Conservation (phyloP, 37 sponge, comb jelly and placozoan species). For the Sycon ciliatum region DNA sequence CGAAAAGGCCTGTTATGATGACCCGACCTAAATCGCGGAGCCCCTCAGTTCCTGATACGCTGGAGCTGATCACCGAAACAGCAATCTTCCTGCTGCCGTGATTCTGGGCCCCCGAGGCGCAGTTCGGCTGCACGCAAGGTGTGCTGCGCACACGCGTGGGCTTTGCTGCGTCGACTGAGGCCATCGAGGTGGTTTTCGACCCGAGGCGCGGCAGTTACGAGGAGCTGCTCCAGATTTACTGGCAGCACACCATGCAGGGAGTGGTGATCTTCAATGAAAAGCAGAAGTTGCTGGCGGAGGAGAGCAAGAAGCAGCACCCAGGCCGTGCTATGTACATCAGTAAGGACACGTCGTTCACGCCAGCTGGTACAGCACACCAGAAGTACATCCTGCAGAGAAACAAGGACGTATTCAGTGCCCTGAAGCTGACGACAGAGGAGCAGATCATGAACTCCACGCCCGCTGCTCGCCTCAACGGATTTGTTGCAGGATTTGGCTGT, state of each 20-base stretch:
- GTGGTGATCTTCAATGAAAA: constrained; percentile 69
- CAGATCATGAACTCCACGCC: constrained; percentile 55
- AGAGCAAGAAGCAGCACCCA: constrained; percentile 57
- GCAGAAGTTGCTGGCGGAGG: constrained; percentile 65
- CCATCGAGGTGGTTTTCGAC: constrained; percentile 73
- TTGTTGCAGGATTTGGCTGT: constrained; percentile 64
- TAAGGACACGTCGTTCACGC: too few relatives aligned
- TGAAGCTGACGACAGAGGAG: constrained; percentile 56
- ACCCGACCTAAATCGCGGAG: too few relatives aligned
- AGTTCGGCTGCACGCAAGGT: constrained; percentile 84
- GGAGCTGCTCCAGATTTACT: constrained; percentile 65
- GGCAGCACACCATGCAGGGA: constrained; percentile 91
- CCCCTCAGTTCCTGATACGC: too few relatives aligned
- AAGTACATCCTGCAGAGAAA: constrained; percentile 80
- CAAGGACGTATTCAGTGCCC: constrained; percentile 46
- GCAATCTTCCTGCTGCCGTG: constrained; percentile 91
- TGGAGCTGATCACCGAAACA: too few relatives aligned
- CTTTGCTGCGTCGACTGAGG: constrained; percentile 87
- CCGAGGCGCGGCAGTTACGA: constrained; percentile 49
- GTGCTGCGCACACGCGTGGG: constrained; percentile 81
- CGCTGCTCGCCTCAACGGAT: constrained; percentile 69
- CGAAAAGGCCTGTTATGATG: too few relatives aligned
- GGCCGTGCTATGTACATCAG: too few relatives aligned
- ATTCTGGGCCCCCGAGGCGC: constrained; percentile 98
- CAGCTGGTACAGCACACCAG: too few relatives aligned